Conservation (phyloP, 2,888 invertebrate genomes). For the Yponomeuta sedellus region DNA sequence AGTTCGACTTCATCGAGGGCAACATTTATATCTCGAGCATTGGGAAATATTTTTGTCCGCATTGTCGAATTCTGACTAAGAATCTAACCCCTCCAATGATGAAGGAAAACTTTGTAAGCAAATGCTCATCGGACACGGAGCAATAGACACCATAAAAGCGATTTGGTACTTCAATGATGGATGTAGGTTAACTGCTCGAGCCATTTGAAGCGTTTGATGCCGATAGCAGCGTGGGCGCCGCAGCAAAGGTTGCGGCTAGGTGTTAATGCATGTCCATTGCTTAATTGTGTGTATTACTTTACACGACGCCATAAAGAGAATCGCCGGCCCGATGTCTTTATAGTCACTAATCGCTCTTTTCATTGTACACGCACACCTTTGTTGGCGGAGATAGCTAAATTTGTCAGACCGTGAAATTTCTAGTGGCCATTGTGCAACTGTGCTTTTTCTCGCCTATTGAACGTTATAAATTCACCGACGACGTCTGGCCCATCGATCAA, state of each 20-base stretch:
- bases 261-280: conserved; percentile 71
- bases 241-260: conserved; percentile 46
- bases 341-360: conserved; percentile 60
- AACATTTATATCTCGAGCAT: no score
- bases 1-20: no score
- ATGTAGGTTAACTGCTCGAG: conserved; percentile 55
- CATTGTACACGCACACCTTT: conserved; percentile 24
- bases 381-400: conserved; percentile 10
- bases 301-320: conserved; percentile 60
- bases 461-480: not conserved
- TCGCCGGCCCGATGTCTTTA: conserved; percentile 47
- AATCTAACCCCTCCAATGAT: no score
- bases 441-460: not conserved
- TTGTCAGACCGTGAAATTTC: conserved; percentile 2
- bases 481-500: not conserved
- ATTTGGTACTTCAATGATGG: not conserved
- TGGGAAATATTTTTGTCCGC: no score
- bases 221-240: conserved; percentile 55
- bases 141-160: not conserved
- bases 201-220: conserved; percentile 31
- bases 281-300: conserved; percentile 66
- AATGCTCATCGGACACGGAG: not conserved
- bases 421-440: conserved; percentile 2
- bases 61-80: no score
- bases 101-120: no score